Base-by-base conservation (phyloP, 2,113 vertebrate species). In the Neofelis nebulosa region DNA sequence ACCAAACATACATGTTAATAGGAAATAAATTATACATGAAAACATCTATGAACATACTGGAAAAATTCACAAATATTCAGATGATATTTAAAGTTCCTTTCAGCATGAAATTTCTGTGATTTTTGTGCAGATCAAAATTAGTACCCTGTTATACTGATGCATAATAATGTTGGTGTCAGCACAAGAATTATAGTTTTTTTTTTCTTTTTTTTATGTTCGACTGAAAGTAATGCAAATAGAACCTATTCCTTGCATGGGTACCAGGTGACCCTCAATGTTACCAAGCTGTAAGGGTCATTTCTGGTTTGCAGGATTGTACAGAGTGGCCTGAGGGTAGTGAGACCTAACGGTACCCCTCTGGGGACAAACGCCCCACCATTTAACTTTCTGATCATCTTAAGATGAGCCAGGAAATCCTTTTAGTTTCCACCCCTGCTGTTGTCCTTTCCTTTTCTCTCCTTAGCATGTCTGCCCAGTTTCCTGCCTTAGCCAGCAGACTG, bases 101-200 rank as follows among this genome's bases (percentile, higher is more conserved):
- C 61, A 96, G 81, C 33, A 76, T 82, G 88, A 88, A 93, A 81
- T 96, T 88, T 66, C 50, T 48, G 45, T 88, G 88, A 96, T 95
- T 94, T 97, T 82, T 84, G 65, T 91, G 66, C 69, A 66, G 96
- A 95, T 85, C 97, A 91, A 92, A 95, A 92, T 95, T 69, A 84
- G 76, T 66, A 69, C 41, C 27, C 92, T 73, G 38, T 48, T 91
- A 63, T 41, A 57, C n/a, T 19, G 69, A 78, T 84, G 66, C 88
- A 84, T 79, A 45, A 48, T 89, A 85, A 96, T 84, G 63, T 50
- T 89, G 68, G 27, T 84, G 65, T 68, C 80, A 74, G 50, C 45
- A 68, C 33, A 80, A 36, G 80, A 90, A 94, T 82, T 80, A 57
- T 7, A 68, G 65, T 5, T 27, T n/a, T 87, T 41, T 55, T 66